phyloP scores from a whole-genome alignment of 2,113 vertebrate species.

The Ranitomeya imitator region DNA sequence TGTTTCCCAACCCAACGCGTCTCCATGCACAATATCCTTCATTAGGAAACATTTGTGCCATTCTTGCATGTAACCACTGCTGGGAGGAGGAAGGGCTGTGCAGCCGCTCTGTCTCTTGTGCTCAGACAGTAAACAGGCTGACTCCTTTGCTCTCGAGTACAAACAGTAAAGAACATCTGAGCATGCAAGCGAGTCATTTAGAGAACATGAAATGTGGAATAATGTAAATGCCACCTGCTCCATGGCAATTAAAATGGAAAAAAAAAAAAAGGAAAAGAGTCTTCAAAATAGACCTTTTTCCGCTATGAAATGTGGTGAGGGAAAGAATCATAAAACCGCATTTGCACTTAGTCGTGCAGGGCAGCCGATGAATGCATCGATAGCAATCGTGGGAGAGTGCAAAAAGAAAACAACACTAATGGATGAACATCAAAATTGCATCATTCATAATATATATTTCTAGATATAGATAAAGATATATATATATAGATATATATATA shows the following conservation, averaged over 20 bases:
- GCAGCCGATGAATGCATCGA: background rate
- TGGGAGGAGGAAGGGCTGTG: constrained; percentile 29
- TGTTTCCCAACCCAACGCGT: constrained; percentile 22
- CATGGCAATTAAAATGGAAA: constrained; percentile 4
- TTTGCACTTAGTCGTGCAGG: background rate
- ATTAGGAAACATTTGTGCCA: constrained; percentile 40
- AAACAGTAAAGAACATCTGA: constrained; percentile 34
- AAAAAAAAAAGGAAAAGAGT: background rate
- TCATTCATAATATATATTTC: no score
- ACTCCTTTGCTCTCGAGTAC: constrained; percentile 3
- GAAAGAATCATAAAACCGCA: constrained; percentile 26
- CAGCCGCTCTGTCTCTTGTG: constrained; percentile 27
- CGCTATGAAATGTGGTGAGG: constrained; percentile 2
- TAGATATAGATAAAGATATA: no score
- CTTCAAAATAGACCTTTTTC: constrained; percentile 22
- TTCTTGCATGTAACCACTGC: constrained; percentile 32
- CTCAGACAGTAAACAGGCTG: constrained; percentile 47
- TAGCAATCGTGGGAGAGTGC: background rate
- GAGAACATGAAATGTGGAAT: constrained; percentile 34
- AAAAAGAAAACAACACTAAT: background rate
- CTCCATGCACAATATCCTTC: constrained; percentile 39
- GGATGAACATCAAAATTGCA: background rate
- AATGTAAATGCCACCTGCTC: constrained; percentile 45
- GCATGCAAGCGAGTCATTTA: constrained; percentile 5
- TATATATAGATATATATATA: no score